Percentiles rank a stretch among this genome's conserved stretches.
Evolutionary conservation across 2,888 invertebrate species (phyloP).

Genomic region (Pollenia amentaria): DNA sequence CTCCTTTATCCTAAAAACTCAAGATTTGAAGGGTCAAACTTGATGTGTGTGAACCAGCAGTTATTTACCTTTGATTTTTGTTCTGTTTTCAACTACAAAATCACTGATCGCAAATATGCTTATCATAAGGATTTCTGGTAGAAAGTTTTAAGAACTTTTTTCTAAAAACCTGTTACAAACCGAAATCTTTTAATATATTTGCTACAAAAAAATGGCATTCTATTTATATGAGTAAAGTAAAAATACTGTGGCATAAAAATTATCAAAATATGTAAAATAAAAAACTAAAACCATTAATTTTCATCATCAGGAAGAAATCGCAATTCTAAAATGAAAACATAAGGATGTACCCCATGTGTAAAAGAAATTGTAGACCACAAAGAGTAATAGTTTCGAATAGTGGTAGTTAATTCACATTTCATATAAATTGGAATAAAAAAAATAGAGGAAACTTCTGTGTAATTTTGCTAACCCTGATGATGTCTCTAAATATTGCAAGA

Average conservation of each 20-base stretch:
- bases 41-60: too few relatives aligned
- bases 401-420: constrained; percentile 35
- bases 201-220: too few relatives aligned
- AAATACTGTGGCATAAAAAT: neutral
- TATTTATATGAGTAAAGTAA: too few relatives aligned
- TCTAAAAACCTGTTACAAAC: too few relatives aligned
- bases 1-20: too few relatives aligned
- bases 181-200: too few relatives aligned
- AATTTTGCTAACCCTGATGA: constrained; percentile 66
- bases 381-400: neutral
- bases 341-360: neutral
- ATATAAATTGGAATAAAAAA: neutral
- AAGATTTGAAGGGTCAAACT: too few relatives aligned
- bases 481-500: constrained; percentile 41
- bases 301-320: constrained; percentile 3
- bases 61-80: too few relatives aligned
- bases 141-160: too few relatives aligned
- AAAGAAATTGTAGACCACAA: neutral
- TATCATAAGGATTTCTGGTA: too few relatives aligned
- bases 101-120: too few relatives aligned
- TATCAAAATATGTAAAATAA: neutral
- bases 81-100: too few relatives aligned
- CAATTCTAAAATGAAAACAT: neutral
- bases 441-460: constrained; percentile 43
- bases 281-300: constrained; percentile 32